Percentiles rank a stretch among this genome's conserved stretches.
These are phyloP conservation scores for Cerastoderma edule DNA, from an alignment of 2,888 invertebrate species.

Conservation along the genomic window DNA sequence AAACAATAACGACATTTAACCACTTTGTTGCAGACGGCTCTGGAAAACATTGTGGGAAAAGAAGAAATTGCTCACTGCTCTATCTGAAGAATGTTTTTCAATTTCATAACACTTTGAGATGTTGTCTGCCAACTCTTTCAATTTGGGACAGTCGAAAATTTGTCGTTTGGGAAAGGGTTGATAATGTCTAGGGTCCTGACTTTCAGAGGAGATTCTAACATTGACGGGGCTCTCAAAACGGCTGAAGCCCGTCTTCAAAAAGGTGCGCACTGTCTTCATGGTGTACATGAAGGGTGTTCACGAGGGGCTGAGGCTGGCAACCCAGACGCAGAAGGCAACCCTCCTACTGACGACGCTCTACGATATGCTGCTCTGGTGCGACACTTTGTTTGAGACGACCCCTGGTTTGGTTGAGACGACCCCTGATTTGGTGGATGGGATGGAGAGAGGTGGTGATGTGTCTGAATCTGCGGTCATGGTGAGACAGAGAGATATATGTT, in stretches of 20 bases:
- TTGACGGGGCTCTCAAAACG: constrained; percentile 57
- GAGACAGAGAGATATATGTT: too few species aligned
- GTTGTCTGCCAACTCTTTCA: too few species aligned
- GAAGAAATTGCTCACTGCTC: not conserved
- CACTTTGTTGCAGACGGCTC: too few species aligned
- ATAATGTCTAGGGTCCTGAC: too few species aligned
- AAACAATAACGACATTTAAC: too few species aligned
- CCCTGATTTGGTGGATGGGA: not conserved
- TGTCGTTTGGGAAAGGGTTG: too few species aligned
- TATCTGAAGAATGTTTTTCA: too few species aligned
- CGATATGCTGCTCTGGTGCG: constrained; percentile 69
- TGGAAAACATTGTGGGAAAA: constrained; percentile 14
- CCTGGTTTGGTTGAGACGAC: not conserved
- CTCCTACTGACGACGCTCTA: constrained; percentile 74
- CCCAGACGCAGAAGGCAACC: constrained; percentile 68
- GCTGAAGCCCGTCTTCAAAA: constrained; percentile 65
- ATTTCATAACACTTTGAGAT: too few species aligned
- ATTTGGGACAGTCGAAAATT: too few species aligned
- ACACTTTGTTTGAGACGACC: constrained; percentile 57
- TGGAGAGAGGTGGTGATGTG: constrained; percentile 23
- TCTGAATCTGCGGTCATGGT: too few species aligned
- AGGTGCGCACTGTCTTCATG: constrained; percentile 53
- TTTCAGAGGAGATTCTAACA: constrained; percentile 73
- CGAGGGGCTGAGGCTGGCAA: constrained; percentile 34
- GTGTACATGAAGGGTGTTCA: constrained; percentile 55